Percentiles rank a stretch among this genome's conserved stretches.
phyloP scores from a whole-genome alignment of 2,888 invertebrate genomes.

The Rhamphomyia laevipes region DNA sequence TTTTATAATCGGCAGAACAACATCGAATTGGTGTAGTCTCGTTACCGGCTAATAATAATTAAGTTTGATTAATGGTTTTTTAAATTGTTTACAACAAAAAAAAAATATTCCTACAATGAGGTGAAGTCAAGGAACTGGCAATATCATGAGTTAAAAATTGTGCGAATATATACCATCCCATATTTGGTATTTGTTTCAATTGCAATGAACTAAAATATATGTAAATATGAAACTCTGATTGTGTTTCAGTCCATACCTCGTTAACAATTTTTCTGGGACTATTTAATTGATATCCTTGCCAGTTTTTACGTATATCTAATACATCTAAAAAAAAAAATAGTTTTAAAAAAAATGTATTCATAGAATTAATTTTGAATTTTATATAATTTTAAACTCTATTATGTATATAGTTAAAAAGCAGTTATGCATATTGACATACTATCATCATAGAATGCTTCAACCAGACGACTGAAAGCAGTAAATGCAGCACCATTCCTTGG shows the following conservation, averaged over 20 bases:
- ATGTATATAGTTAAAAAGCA: background rate
- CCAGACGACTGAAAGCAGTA: conserved; percentile 9
- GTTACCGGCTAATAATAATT: background rate
- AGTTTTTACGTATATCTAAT: conserved; percentile 5
- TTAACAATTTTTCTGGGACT: conserved; percentile 3
- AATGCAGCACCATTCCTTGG: conserved; percentile 6
- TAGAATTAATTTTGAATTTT: no score
- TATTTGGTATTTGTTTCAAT: conserved; percentile 4
- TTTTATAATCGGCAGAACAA: conserved; percentile 17
- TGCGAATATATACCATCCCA: conserved; percentile 6
- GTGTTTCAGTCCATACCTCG: background rate
- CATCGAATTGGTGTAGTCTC: conserved; percentile 3
- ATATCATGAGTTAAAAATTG: conserved; percentile 10
- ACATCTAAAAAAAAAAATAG: conserved; percentile 10
- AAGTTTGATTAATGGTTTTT: no score
- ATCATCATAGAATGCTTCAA: conserved; percentile 9
- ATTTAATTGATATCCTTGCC: background rate
- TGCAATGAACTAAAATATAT: background rate
- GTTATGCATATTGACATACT: background rate
- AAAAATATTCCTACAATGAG: conserved; percentile 5
- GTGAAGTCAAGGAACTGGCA: background rate
- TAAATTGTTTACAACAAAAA: no score
- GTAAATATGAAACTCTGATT: background rate
- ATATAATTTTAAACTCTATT: no score
- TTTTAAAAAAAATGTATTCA: no score